Evolutionary conservation across 2,797 vertebrate genomes (phyloP).

Genomic region (Loriculus beryllinus): DNA sequence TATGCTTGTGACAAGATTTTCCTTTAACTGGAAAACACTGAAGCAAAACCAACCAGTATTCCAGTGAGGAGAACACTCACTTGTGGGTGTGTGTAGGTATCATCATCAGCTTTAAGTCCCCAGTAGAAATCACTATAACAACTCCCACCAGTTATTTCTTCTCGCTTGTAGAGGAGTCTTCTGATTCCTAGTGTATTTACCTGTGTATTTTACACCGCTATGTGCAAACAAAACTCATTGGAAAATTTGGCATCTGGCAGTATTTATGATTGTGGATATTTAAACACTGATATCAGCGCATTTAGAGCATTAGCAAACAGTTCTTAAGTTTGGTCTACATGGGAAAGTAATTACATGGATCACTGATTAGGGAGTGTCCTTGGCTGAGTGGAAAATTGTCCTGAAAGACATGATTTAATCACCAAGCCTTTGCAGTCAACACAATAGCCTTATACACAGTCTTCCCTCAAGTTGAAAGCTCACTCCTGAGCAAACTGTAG

Average conservation of each 20-base stretch:
- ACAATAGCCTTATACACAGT: not conserved
- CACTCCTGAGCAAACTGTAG: not conserved
- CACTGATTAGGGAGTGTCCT: not conserved
- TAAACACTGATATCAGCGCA: not conserved
- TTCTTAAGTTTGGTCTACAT: not conserved
- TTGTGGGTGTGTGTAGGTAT: not conserved
- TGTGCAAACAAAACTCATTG: not conserved
- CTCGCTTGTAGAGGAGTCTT: not conserved
- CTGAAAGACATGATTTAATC: constrained; percentile 27
- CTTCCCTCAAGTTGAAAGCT: not conserved
- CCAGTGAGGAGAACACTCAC: not conserved
- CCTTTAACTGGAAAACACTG: not conserved
- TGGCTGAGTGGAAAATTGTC: not conserved
- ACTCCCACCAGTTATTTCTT: not conserved
- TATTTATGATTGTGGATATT: not conserved
- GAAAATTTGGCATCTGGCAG: not conserved
- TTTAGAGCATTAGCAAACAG: not conserved
- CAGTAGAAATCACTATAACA: not conserved
- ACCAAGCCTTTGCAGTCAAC: not conserved
- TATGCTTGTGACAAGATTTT: not conserved
- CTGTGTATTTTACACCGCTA: not conserved
- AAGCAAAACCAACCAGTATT: accelerated
- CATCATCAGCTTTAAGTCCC: too few species aligned
- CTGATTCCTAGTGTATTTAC: not conserved
- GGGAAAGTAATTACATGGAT: constrained; percentile 10